phyloP scores from a whole-genome alignment of 1,140 invertebrate genomes.

The Solenopsis invicta region DNA sequence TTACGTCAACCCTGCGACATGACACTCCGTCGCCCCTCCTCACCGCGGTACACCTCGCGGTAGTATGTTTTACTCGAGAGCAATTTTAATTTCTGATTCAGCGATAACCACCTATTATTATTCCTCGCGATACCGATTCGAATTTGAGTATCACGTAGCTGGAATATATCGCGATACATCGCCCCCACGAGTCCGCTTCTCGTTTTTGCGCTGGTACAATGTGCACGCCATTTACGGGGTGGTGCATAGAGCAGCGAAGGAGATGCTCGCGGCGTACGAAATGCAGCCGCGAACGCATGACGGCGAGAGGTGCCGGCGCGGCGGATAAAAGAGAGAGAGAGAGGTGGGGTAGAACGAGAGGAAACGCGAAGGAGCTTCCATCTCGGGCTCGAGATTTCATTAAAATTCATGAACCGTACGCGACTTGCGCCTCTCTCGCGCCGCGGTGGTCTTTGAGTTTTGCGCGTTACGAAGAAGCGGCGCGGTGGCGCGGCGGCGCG shows the following conservation, averaged over 20 bases:
- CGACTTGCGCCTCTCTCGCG: slow-evolving; percentile 77
- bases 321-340: slow-evolving; percentile 55
- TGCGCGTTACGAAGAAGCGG: slow-evolving; percentile 71
- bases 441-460: slow-evolving; percentile 83
- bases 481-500: background rate
- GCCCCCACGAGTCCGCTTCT: background rate
- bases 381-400: slow-evolving; percentile 83
- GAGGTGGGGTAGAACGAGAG: slow-evolving; percentile 41
- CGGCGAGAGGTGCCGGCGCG: slow-evolving; percentile 37
- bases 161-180: slow-evolving; percentile 20
- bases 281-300: slow-evolving; percentile 19
- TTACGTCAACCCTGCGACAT: background rate
- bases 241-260: slow-evolving; percentile 46
- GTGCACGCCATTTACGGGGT: slow-evolving; percentile 47
- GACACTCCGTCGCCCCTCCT: no score
- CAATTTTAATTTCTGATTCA: slow-evolving; percentile 20
- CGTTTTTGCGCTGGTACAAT: slow-evolving; percentile 43
- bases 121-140: background rate
- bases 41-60: background rate
- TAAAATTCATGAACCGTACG: slow-evolving; percentile 85
- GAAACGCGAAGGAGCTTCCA: slow-evolving; percentile 77
- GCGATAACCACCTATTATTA: slow-evolving; percentile 18
- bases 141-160: slow-evolving; percentile 9
- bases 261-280: slow-evolving; percentile 32
- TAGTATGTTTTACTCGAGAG: background rate